A percentile compares a stretch with the other conserved stretches of the same genome.
phyloP scores from a whole-genome alignment of 2,113 vertebrate genomes.

The Brachyistius frenatus region DNA sequence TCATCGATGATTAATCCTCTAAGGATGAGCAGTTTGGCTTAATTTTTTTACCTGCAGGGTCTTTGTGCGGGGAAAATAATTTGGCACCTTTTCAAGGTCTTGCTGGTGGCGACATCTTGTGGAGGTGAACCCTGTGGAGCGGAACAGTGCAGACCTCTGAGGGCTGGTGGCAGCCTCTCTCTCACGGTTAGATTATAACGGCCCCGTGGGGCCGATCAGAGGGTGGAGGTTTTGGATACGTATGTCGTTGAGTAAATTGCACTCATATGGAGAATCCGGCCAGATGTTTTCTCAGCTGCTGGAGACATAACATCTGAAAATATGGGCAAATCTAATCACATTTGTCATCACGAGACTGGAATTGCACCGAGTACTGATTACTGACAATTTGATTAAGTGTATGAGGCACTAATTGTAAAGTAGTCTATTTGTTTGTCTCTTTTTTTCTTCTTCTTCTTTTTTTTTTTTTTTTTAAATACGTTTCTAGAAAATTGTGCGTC shows the following conservation, averaged over 20 bases:
- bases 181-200: background rate
- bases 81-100: constrained; percentile 46
- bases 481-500: background rate
- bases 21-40: background rate
- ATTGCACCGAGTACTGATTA: background rate
- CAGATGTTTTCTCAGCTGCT: constrained; percentile 52
- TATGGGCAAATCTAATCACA: background rate
- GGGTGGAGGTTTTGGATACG: constrained; percentile 11
- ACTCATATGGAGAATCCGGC: constrained; percentile 34
- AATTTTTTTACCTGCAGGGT: background rate
- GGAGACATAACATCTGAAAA: background rate
- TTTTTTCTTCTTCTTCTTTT: background rate
- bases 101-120: constrained; percentile 77
- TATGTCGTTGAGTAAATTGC: constrained; percentile 30
- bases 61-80: background rate
- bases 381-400: background rate
- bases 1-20: constrained; percentile 13
- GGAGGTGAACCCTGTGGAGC: constrained; percentile 50
- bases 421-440: background rate
- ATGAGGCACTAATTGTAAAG: background rate
- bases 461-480: background rate
- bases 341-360: background rate
- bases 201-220: constrained; percentile 33
- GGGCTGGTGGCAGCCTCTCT: constrained; percentile 4
- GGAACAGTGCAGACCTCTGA: constrained; percentile 6